Evolutionary conservation across 30 jellyfish, hydroid and myxozoan species (phyloP).

Genomic region (Chrysaora quinquecirrha): DNA sequence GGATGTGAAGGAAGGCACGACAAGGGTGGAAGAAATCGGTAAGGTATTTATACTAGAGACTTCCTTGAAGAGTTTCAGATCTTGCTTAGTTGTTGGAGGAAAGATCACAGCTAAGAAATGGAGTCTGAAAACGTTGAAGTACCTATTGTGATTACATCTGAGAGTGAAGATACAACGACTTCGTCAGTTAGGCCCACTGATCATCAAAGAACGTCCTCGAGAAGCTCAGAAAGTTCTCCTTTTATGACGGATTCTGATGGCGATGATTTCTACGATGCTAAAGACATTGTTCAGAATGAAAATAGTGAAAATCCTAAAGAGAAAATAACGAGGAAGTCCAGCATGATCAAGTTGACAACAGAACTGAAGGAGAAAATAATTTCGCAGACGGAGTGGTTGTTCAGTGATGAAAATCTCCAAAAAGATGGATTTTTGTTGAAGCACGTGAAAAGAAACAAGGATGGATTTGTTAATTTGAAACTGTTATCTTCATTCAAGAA

Average conservation of each 20-base stretch:
- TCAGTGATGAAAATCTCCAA: slow-evolving; percentile 93
- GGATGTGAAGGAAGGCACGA: too few species aligned
- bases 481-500: slow-evolving; percentile 89
- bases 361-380: slow-evolving; percentile 73
- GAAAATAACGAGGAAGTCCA: slow-evolving; percentile 37
- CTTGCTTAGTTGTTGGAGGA: neutral
- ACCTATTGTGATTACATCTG: neutral
- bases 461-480: slow-evolving; percentile 93
- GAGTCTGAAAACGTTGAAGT: neutral
- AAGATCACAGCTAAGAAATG: too few species aligned
- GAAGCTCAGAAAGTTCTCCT: slow-evolving; percentile 82
- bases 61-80: too few species aligned
- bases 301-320: slow-evolving; percentile 19
- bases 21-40: too few species aligned
- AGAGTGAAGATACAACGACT: neutral
- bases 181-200: neutral
- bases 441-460: slow-evolving; percentile 96
- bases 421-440: slow-evolving; percentile 94
- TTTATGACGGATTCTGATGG: slow-evolving; percentile 73
- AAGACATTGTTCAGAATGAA: slow-evolving; percentile 16
- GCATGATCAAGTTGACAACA: slow-evolving; percentile 64
- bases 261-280: slow-evolving; percentile 67
- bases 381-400: slow-evolving; percentile 90
- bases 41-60: too few species aligned
- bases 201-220: slow-evolving; percentile 14